Base-by-base conservation (phyloP, 2,797 vertebrate genomes). In the Discoglossus pictus region DNA sequence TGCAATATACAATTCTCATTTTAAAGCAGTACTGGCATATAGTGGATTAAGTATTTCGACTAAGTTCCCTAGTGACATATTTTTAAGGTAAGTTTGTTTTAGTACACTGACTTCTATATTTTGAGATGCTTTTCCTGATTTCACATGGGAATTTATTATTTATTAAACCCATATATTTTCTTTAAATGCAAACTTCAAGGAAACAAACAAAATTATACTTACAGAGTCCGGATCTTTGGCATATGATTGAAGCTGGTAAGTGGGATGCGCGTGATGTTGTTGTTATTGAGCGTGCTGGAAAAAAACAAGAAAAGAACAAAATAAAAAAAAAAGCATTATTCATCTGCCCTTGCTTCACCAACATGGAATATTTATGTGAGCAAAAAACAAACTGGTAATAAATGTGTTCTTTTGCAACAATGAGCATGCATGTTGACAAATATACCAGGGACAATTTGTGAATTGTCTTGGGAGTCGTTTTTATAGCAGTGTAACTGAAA, bases 201-300 rank as follows among this genome's bases (percentile, higher is more conserved):
- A 42, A 42, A 42, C 15, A 44, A 17, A 44, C 20, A 24, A 44
- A 36, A 48, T 9, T 2, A 1, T 93, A 99, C 97, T 99, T 76
- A 99, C 97, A 99, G 88, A 2, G 97, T 98, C 75, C 97, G 93
- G 77, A 99, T 93, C 87, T 98, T 99, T 24, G 97, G 97, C 97
- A 99, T 99, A 84, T 99, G 97, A 81, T 99, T 98, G 90, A 99
- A 99, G 86, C 97, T 99, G 84, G 96, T 98, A 75, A 99, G 91
- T 2, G 96, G 94, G 82, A 99, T 97, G 79, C 93, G 93, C 70
- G 92, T 97, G 84, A 98, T 97, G 89, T 98, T 98, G 92, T 99
- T 99, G 78, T 98, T 99, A 90, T 99, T 99, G 89, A 98, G 97
- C 31, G 97, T 99, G 77, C 97, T 99, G 83, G n/a, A 78, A 31